Evolutionary conservation across 2,888 invertebrate species (phyloP), one percentile per base, ranked within the genome.

Genomic region (Julus scandinavius): DNA sequence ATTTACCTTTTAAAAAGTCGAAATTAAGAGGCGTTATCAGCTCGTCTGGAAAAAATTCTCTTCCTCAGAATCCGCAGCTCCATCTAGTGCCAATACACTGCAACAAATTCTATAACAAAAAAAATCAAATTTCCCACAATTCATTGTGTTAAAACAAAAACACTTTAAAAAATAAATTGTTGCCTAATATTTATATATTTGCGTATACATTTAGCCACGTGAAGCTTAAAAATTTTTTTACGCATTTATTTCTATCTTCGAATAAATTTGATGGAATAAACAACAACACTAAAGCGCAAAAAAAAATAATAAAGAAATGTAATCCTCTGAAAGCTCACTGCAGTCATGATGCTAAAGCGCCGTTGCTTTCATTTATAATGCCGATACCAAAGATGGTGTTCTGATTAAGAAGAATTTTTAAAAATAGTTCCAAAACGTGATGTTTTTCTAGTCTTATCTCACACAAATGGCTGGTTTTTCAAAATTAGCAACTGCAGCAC

Each of bases 401-500:
- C 29, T 29, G 29, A 29, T 29, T 29, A 29, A 29, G 1, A 50
- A 50, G 50, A 6, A 0, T 13, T 13, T 6, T 50, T 6, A 50
- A 50, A 13, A 11, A 0, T 6, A 50, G 50, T 11, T 50, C 13
- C 50, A 13, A 58, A 13, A 58, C 5, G 13, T 5, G 17, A 15
- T 58, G 58, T 58, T 17, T 58, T 58, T 17, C 15, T 17, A 58
- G 2, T 17, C 3, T 58, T 58, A 17, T 17, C 17, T 50, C 50
- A 11, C 41, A 49, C 13, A 86, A 86, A 86, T 86, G 86, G 41
- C 86, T 45, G 45, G 29, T 0, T 45, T 86, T 50, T 86, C 86
- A 13, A 86, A 86, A 86, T 20, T 86, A n/a, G 4, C 49, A 17
- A 86, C 41, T 5, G 84, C 29, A 4, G 29, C 49, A 11, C 49